Conservation (phyloP, 2,797 vertebrate genomes). For the Ciconia nigra region DNA sequence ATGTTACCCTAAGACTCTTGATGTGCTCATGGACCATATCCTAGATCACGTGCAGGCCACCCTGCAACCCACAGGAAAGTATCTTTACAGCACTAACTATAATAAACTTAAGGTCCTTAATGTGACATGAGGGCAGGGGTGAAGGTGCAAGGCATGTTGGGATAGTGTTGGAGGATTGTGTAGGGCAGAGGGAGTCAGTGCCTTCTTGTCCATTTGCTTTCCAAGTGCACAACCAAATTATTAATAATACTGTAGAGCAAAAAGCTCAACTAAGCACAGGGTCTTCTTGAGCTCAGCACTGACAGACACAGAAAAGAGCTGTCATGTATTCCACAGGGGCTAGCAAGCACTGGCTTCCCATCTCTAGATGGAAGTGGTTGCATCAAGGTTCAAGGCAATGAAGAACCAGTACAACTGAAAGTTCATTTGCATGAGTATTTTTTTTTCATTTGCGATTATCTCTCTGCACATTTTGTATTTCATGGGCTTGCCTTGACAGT, state of each 20-base stretch:
- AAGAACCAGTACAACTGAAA: neutral
- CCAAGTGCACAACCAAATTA: neutral
- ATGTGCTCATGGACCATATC: neutral
- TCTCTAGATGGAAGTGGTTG: neutral
- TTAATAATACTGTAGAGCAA: neutral
- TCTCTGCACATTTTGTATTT: neutral
- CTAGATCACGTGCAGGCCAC: neutral
- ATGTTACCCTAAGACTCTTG: neutral
- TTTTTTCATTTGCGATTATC: neutral
- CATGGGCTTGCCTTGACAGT: neutral
- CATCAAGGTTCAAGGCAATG: neutral
- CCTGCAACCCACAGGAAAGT: neutral
- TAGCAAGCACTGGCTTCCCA: neutral
- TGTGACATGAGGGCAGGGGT: neutral
- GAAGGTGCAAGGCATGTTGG: neutral
- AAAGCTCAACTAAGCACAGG: rapidly evolving
- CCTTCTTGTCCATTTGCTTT: neutral
- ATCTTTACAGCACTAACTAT: neutral
- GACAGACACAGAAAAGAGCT: neutral
- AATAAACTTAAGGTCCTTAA: neutral
- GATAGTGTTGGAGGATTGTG: neutral
- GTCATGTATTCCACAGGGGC: too few species aligned
- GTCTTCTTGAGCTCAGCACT: neutral
- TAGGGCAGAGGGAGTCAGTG: neutral
- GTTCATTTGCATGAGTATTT: neutral